Evolutionary conservation across 2,888 invertebrate genomes (phyloP).

Genomic region (Sminthurinus aureus): DNA sequence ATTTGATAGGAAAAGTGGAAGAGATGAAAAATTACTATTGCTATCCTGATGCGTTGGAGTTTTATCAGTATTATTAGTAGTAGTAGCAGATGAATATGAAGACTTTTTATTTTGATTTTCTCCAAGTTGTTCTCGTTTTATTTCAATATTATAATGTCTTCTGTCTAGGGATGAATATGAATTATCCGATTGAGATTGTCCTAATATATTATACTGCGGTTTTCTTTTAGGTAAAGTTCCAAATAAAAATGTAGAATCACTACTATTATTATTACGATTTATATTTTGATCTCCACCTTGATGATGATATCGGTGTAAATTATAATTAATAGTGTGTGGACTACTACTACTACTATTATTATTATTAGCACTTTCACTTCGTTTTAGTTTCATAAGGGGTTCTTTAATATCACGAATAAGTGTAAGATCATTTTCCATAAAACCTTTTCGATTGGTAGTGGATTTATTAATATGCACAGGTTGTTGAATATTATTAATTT

Average conservation of each 20-base stretch:
- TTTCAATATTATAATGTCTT: too few relatives aligned
- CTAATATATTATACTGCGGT: not conserved
- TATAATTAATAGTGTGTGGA: not conserved
- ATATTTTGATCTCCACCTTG: not conserved
- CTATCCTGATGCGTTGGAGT: not conserved
- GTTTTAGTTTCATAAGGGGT: not conserved
- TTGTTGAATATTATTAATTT: conserved; percentile 15
- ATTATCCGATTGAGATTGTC: not conserved
- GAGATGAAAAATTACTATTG: not conserved
- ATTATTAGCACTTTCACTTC: not conserved
- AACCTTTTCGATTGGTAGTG: not conserved
- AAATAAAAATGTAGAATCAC: not conserved
- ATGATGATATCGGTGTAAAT: not conserved
- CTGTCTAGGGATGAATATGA: not conserved
- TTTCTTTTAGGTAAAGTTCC: not conserved
- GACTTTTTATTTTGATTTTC: not conserved
- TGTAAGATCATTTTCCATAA: not conserved
- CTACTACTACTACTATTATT: not conserved
- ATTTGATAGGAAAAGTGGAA: not conserved
- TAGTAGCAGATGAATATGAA: not conserved
- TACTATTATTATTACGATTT: not conserved
- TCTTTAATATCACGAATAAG: conserved; percentile 9
- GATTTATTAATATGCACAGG: too few relatives aligned
- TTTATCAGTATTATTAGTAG: not conserved
- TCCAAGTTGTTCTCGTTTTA: not conserved